phyloP scores from a whole-genome alignment of 2,888 invertebrate genomes.

The Eilema griseolum region DNA sequence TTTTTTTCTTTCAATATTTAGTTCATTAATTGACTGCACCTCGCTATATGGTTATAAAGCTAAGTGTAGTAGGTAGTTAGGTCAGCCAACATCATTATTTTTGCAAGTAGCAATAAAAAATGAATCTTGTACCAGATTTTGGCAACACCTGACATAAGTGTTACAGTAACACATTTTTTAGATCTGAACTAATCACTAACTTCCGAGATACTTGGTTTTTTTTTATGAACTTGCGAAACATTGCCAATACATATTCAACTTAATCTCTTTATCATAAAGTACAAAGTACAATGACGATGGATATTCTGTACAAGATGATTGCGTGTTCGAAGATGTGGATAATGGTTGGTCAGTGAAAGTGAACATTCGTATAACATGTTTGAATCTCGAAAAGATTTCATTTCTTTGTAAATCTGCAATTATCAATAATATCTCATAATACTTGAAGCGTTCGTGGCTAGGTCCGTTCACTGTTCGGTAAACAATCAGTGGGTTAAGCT shows the following conservation, averaged over 20 bases:
- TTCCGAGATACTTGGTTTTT: slow-evolving; percentile 17
- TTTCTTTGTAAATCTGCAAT: slow-evolving; percentile 17
- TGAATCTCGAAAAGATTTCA: slow-evolving; percentile 37
- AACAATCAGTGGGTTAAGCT: too few relatives aligned
- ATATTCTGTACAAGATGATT: slow-evolving; percentile 36
- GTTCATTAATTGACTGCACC: too few relatives aligned
- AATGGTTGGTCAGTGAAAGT: slow-evolving; percentile 61
- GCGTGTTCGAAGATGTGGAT: slow-evolving; percentile 59
- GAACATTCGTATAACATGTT: slow-evolving; percentile 32
- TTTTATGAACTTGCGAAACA: background rate
- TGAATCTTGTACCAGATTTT: background rate
- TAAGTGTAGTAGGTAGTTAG: too few relatives aligned
- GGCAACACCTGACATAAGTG: background rate
- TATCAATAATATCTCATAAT: background rate
- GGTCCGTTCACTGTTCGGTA: too few relatives aligned
- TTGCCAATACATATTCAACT: background rate
- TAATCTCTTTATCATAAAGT: background rate
- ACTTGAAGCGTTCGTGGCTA: background rate
- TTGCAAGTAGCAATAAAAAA: background rate
- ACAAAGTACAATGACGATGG: slow-evolving; percentile 12
- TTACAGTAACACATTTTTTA: slow-evolving; percentile 14
- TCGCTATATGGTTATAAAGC: too few relatives aligned
- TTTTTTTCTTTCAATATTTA: too few relatives aligned
- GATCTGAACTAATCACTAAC: slow-evolving; percentile 23
- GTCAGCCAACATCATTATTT: background rate